phyloP scores from a whole-genome alignment of 2,797 vertebrate genomes.

The Channallabes apus region DNA sequence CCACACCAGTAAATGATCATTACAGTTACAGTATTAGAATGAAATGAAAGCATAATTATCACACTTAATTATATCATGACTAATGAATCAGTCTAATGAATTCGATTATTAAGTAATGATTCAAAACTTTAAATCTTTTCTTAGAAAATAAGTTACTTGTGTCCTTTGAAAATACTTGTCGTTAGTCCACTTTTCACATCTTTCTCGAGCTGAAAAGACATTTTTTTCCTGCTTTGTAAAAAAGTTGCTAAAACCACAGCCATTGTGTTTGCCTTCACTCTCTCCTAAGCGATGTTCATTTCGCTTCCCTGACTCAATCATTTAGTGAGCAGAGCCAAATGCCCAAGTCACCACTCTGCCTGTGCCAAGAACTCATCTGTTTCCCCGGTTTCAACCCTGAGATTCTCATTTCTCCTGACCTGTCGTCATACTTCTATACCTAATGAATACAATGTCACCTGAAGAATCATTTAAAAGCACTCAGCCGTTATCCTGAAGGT shows the following conservation, averaged over 20 bases:
- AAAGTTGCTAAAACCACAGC: background rate
- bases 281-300: constrained; percentile 15
- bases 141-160: background rate
- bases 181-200: background rate
- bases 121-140: background rate
- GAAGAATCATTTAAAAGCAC: constrained; percentile 20
- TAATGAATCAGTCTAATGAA: background rate
- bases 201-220: background rate
- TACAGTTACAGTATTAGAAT: background rate
- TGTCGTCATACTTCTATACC: constrained; percentile 12
- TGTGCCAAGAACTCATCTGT: constrained; percentile 11
- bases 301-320: constrained; percentile 32
- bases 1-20: background rate
- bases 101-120: background rate
- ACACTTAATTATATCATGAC: background rate
- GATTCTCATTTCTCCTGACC: background rate
- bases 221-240: background rate
- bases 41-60: background rate
- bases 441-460: constrained; percentile 18
- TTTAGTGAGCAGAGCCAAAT: constrained; percentile 21
- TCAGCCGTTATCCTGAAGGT: constrained; percentile 46
- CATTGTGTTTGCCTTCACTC: constrained; percentile 25
- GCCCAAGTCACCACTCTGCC: constrained; percentile 8
- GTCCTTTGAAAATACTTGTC: background rate
- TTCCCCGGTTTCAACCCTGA: background rate